Evolutionary conservation across 2,888 invertebrate genomes (phyloP).

Genomic region (Hydrotaea diabolus): DNA sequence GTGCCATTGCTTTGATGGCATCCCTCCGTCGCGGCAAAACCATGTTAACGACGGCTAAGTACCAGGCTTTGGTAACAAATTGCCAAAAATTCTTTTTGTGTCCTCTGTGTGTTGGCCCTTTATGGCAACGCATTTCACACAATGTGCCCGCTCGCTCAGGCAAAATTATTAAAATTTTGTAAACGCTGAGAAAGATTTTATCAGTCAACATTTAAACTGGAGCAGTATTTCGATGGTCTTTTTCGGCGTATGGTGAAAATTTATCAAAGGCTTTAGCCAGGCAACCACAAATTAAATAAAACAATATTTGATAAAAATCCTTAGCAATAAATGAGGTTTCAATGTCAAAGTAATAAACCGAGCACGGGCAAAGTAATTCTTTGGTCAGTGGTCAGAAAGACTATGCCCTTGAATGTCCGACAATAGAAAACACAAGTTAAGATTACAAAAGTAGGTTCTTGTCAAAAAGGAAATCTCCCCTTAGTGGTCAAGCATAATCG

Average conservation of each 20-base stretch:
- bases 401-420: too few species aligned
- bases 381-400: too few species aligned
- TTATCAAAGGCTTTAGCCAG: conserved; percentile 1
- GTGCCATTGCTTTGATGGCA: background rate
- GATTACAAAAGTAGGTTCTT: too few species aligned
- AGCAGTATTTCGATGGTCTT: background rate
- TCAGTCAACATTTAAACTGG: conserved; percentile 1
- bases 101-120: background rate
- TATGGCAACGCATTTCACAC: background rate
- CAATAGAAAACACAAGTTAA: too few species aligned
- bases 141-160: background rate
- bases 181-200: background rate
- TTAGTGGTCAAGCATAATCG: too few species aligned
- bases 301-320: background rate
- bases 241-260: background rate
- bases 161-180: conserved; percentile 10
- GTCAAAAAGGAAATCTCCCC: too few species aligned
- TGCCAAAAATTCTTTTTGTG: background rate
- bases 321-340: background rate
- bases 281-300: conserved; percentile 19
- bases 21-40: background rate
- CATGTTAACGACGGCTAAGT: conserved; percentile 1
- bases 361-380: too few species aligned
- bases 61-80: conserved; percentile 8
- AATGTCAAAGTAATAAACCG: background rate